Conservation (phyloP, 2,113 vertebrate genomes). For the Delphinapterus leucas region DNA sequence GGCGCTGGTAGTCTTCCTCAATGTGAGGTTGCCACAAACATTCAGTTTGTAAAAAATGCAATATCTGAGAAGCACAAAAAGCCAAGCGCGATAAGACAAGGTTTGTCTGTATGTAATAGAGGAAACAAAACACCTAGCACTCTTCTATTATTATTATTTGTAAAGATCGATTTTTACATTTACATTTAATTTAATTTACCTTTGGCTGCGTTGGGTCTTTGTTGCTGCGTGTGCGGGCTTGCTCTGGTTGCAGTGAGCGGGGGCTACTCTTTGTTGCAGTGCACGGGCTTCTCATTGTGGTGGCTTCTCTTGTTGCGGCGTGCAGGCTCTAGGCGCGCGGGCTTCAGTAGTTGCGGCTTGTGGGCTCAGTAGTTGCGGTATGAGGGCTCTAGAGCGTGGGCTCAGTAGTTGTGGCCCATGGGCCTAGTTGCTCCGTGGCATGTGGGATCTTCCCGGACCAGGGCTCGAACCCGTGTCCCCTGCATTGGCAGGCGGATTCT, state of each 20-base stretch:
- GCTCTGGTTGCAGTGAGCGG: background rate
- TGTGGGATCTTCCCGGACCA: rapidly evolving
- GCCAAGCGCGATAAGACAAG: background rate
- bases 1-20: background rate
- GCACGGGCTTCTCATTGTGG: background rate
- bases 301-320: background rate
- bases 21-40: background rate
- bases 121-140: background rate
- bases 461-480: background rate
- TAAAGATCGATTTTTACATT: no score
- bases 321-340: rapidly evolving
- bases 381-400: no score
- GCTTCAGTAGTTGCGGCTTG: background rate
- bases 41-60: background rate
- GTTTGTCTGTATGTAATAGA: background rate
- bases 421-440: background rate
- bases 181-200: background rate
- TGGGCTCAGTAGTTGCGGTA: background rate
- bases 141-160: background rate
- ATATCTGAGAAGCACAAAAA: background rate
- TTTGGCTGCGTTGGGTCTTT: background rate
- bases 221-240: background rate
- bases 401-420: no score
- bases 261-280: background rate
- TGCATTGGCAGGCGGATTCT: no score